These are phyloP conservation scores for Drosophila neotestacea DNA, from an alignment of 2,888 invertebrate species.

Conservation along the genomic window DNA sequence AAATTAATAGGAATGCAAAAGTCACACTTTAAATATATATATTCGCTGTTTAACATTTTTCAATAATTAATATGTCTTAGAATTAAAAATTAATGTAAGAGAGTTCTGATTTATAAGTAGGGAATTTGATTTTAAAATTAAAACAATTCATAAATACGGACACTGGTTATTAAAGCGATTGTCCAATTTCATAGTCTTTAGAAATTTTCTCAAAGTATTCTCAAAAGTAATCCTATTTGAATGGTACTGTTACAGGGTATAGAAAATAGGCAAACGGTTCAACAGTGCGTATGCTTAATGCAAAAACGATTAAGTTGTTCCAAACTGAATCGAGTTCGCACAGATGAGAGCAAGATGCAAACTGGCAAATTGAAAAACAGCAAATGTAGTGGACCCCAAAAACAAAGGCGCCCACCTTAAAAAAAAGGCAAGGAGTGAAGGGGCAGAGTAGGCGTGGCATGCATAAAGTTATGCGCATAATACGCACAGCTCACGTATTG, in stretches of 20 bases:
- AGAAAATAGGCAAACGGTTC: constrained; percentile 16
- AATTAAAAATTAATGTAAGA: too few relatives aligned
- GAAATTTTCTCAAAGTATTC: too few relatives aligned
- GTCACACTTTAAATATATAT: too few relatives aligned
- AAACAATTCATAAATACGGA: too few relatives aligned
- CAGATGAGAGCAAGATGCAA: constrained; percentile 19
- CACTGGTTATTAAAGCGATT: too few relatives aligned
- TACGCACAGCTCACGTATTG: constrained; percentile 76
- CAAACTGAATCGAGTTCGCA: constrained; percentile 43
- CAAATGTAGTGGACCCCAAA: constrained; percentile 31
- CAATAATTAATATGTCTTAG: too few relatives aligned
- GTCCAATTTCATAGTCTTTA: too few relatives aligned
- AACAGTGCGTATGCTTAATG: constrained; percentile 73
- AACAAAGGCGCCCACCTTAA: constrained; percentile 22
- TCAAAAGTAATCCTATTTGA: not conserved
- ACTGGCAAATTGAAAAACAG: constrained; percentile 72
- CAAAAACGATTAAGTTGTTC: constrained; percentile 78
- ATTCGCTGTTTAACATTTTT: too few relatives aligned
- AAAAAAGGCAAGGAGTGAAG: not conserved
- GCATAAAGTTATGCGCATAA: constrained; percentile 76
- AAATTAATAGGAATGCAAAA: too few relatives aligned
- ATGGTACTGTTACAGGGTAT: constrained; percentile 17
- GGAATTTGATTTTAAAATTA: too few relatives aligned
- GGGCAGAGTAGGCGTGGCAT: constrained; percentile 43
- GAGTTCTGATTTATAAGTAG: too few relatives aligned